Conservation (phyloP, 2,113 vertebrate genomes). For the Cyanoramphus novaezelandiae region DNA sequence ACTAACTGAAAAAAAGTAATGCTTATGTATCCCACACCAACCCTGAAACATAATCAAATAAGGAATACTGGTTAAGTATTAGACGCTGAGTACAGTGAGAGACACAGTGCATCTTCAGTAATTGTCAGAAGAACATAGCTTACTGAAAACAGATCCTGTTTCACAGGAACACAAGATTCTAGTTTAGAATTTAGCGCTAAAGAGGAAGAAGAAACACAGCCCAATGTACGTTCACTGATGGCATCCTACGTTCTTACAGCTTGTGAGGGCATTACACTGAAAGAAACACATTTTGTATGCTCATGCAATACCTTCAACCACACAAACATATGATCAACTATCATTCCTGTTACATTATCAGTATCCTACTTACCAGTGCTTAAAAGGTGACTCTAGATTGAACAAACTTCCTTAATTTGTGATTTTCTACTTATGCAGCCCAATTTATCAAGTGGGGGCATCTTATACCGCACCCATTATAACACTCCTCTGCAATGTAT, state of each 20-base stretch:
- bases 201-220: neutral
- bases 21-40: neutral
- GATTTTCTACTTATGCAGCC: conserved; percentile 54
- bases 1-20: neutral
- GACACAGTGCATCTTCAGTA: neutral
- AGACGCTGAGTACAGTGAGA: neutral
- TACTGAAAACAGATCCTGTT: neutral
- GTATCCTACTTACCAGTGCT: neutral
- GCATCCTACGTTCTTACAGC: neutral
- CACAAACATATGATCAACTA: neutral
- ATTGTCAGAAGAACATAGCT: neutral
- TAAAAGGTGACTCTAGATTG: conserved; percentile 31
- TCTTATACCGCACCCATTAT: conserved; percentile 51
- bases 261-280: neutral
- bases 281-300: neutral
- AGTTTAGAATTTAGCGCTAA: neutral
- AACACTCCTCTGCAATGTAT: conserved; percentile 47
- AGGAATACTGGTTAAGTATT: neutral
- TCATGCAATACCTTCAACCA: neutral
- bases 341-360: neutral
- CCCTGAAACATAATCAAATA: conserved; percentile 18
- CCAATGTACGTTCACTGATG: neutral
- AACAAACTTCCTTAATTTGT: conserved; percentile 52
- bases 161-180: neutral
- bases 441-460: conserved; percentile 17